Base-by-base conservation (phyloP, 2,888 invertebrate species). In the Orthosia cruda region DNA sequence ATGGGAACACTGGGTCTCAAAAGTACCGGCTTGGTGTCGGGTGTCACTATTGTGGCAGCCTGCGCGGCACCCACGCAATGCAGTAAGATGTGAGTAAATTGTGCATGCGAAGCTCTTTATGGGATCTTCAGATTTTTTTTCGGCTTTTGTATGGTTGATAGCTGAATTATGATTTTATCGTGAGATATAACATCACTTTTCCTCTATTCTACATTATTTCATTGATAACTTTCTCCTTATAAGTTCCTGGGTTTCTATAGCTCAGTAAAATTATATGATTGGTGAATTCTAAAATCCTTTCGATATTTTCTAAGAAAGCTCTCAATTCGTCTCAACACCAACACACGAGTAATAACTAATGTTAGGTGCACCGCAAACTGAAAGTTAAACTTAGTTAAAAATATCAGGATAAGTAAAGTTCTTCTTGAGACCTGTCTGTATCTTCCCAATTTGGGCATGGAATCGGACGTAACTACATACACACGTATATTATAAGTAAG, bases 1-100 rank as follows among this genome's bases (percentile, higher is more conserved):
- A 91, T 92, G 89, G 91, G 90, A 90, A 88, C 78, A 84, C 72
- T 90, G 66, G 55, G 84, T 87, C 91, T 91, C 91, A 93, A 92
- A 94, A 93, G 93, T 91, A 91, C 94, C 93, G 93, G 89, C 91
- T 88, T 83, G 94, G 95, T 96, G 93, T 96, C 95, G 86, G 88
- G 90, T 96, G 94, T 86, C 96, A 82, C 88, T 87, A 94, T 95
- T 96, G 92, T 91, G 81, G 84, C 92, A 93, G 93, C 89, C 92
- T 87, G 88, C 84, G 83, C 86, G 92, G 96, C 96, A 95, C 96
- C 96, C 95, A 93, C 93, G 91, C 87, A 77, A 77, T 89, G 83
- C 80, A 78, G 13, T 69, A 52, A 15, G 47, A 74, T 81, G 77
- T 85, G 81, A 78, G 83, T 86, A 88, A 88, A 89, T 90, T 85